phyloP scores from a whole-genome alignment of 2,113 vertebrate genomes.

The Chlamydotis undulata region DNA sequence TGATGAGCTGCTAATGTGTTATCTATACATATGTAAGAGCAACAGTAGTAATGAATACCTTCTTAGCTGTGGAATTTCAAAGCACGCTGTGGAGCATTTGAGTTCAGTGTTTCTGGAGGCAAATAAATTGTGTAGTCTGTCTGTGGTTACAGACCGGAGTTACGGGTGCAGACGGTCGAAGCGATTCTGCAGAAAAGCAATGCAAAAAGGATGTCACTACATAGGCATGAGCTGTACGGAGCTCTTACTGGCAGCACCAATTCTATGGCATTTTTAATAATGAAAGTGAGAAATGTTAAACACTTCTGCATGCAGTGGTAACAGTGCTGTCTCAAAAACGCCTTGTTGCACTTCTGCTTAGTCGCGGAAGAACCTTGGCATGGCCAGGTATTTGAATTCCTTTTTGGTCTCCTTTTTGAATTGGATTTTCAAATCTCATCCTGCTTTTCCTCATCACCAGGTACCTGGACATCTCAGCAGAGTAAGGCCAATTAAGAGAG shows the following conservation, averaged over 20 bases:
- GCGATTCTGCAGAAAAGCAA: background rate
- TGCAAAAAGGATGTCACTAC: background rate
- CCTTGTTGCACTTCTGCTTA: background rate
- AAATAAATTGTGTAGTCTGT: background rate
- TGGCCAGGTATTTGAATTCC: background rate
- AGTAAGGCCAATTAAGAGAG: background rate
- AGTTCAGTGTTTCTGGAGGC: background rate
- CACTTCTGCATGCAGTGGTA: background rate
- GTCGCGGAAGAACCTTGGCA: background rate
- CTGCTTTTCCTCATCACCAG: background rate
- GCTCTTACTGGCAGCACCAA: background rate
- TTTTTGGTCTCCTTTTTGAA: background rate
- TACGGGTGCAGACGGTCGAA: background rate
- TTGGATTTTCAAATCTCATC: background rate
- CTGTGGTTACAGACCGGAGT: background rate
- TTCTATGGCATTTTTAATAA: background rate
- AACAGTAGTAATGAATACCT: background rate
- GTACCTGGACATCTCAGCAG: background rate
- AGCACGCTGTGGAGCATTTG: background rate
- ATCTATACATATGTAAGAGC: background rate
- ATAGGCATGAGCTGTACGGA: background rate
- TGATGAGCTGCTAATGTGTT: background rate
- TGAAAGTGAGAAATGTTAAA: background rate
- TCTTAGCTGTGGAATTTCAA: background rate
- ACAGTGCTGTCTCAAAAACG: background rate